These are phyloP conservation scores for Sphenopsis melanotis DNA, from an alignment of 2,797 vertebrate genomes.

Conservation along the genomic window DNA sequence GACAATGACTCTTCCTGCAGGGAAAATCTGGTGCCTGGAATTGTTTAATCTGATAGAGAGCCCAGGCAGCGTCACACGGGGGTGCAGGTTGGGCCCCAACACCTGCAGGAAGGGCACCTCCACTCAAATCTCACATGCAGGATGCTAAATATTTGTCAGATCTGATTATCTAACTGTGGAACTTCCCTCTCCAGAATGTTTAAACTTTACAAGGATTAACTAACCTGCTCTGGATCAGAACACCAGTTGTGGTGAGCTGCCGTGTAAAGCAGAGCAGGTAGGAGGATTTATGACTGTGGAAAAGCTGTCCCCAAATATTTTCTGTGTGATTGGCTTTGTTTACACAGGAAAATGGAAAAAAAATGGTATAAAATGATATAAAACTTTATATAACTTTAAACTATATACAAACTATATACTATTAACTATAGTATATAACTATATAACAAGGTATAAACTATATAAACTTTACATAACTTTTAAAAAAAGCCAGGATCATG, in stretches of 20 bases:
- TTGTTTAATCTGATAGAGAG: not conserved
- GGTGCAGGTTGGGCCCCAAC: rapidly evolving
- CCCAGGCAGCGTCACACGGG: rapidly evolving
- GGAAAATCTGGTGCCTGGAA: not conserved
- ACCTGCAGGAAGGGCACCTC: not conserved
- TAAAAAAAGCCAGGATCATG: not conserved
- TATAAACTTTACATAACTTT: not conserved
- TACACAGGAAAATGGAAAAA: not conserved
- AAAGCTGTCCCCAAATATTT: not conserved
- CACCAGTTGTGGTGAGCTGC: not conserved
- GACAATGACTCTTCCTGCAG: slow-evolving; percentile 35
- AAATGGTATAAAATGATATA: not conserved
- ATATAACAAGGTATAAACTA: not conserved
- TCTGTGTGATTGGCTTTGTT: not conserved
- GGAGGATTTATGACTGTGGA: not conserved
- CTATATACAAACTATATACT: not conserved
- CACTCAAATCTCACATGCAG: rapidly evolving
- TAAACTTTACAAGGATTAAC: not conserved
- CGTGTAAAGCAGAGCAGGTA: not conserved
- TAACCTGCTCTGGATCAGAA: not conserved
- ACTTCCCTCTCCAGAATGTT: not conserved
- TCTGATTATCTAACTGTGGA: not conserved
- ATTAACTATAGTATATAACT: not conserved
- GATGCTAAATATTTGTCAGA: rapidly evolving
- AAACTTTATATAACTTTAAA: not conserved